A percentile compares a stretch with the other conserved stretches of the same genome.
Conservation (phyloP, 1,140 invertebrate genomes). For the Ditylenchus dipsaci region DNA sequence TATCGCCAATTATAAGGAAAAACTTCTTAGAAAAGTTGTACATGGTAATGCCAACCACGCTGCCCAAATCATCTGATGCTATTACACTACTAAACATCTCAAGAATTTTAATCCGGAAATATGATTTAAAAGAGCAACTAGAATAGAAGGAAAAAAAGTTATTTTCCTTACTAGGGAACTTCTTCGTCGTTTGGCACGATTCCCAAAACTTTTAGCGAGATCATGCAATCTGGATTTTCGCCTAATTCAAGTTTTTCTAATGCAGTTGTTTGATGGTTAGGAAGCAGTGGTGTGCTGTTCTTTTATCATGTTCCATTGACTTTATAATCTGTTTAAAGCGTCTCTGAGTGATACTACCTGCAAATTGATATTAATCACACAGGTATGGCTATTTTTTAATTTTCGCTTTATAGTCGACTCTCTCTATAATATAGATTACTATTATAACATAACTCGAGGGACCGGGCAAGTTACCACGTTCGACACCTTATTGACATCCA, state of each 20-base stretch:
- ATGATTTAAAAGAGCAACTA: too few relatives aligned
- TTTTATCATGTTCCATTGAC: constrained; percentile 3
- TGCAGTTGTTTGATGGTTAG: neutral
- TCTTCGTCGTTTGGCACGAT: constrained; percentile 17
- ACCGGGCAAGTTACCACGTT: too few relatives aligned
- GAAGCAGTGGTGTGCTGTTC: neutral
- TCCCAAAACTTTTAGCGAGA: constrained; percentile 1
- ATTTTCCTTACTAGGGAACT: constrained; percentile 28
- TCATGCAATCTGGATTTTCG: constrained; percentile 9
- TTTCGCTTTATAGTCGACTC: too few relatives aligned
- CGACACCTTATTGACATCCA: too few relatives aligned
- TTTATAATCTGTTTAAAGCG: constrained; percentile 19
- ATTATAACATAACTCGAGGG: too few relatives aligned
- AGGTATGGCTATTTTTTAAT: too few relatives aligned
- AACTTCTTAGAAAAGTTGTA: constrained; percentile 28
- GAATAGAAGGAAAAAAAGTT: neutral
- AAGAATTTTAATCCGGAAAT: too few relatives aligned
- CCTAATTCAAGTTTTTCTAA: constrained; percentile 4
- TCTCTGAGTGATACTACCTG: constrained; percentile 7
- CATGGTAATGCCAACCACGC: constrained; percentile 23
- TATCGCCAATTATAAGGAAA: constrained; percentile 15
- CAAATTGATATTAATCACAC: too few relatives aligned
- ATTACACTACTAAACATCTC: constrained; percentile 12
- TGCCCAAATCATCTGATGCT: constrained; percentile 3
- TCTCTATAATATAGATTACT: too few relatives aligned